Evolutionary conservation across 2,797 vertebrate genomes (phyloP), one percentile per base, ranked within the genome.

Genomic region (Florisuga fusca): DNA sequence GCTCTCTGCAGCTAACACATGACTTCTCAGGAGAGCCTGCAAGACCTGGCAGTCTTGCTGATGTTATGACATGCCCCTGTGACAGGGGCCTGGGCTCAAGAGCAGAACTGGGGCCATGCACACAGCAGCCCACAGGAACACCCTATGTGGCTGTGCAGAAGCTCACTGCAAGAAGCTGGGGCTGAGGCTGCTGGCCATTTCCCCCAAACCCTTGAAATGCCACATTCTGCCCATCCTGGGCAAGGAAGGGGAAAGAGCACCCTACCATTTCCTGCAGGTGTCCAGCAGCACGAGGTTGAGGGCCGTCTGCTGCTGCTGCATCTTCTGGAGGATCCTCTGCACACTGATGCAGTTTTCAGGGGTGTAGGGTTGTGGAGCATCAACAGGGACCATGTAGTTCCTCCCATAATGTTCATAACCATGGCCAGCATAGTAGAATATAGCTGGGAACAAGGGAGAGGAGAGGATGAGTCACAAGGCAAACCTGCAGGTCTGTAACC

Each of bases 341-440:
- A 99, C 98, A 1, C 98, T 99, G 87, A 99, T 97, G 62, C 99
- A 99, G 97, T 99, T 98, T 87, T 98, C 98, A 15, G 98, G 97
- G 55, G 78, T 76, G 25, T 99, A 99, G 0, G 98, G 98, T 26
- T 98, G 98, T 4, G 99, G 99, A 57, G 98, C 98, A 33, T 99
- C 99, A n/a, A 98, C 87, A 2, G 99, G 97, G 19, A 99, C 98
- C 97, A 99, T 96, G 96, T 99, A 99, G 96, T 99, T 99, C 93
- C 98, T 98, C 48, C 99, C 99, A 2, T 97, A 78, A 36, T 97
- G 97, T 81, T 99, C 99, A 1, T 98, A 99, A 3, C 99, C 99
- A 1, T 99, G 99, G 23, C 99, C 99, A 3, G 99, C 99, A 8
- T 99, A 99, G 97, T 99, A 99, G 97, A 99, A 99, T 29, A 99